Conservation (phyloP, 1,140 invertebrate species). For the Eriosoma lanigerum region DNA sequence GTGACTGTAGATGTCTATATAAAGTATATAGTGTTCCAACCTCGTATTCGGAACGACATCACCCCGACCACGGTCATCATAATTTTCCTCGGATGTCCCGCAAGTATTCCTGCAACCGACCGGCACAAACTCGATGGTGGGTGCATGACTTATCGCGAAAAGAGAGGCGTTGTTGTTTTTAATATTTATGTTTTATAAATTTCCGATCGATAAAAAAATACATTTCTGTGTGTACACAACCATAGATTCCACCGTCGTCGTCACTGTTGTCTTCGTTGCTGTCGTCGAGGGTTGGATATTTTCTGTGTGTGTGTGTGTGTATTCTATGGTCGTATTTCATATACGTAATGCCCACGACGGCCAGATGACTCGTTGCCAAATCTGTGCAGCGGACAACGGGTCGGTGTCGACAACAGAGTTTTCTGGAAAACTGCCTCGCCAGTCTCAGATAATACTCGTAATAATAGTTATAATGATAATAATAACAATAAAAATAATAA, state of each 20-base stretch:
- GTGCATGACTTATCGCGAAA: background rate
- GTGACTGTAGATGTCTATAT: background rate
- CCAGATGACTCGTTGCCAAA: conserved; percentile 51
- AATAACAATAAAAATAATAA: background rate
- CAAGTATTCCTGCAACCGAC: conserved; percentile 1
- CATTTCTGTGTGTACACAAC: background rate
- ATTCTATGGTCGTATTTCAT: conserved; percentile 28
- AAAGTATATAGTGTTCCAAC: background rate
- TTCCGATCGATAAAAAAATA: conserved; percentile 22
- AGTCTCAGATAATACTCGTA: background rate
- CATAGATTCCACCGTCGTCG: background rate
- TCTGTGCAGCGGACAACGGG: background rate
- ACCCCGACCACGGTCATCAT: background rate
- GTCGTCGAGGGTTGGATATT: background rate
- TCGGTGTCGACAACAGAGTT: background rate
- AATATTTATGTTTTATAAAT: conserved; percentile 49
- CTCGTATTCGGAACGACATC: background rate
- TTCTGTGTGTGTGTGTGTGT: background rate
- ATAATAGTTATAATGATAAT: background rate
- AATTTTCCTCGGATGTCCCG: conserved; percentile 13
- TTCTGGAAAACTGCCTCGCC: background rate
- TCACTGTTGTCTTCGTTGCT: background rate
- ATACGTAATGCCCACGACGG: conserved; percentile 17
- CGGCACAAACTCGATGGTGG: background rate
- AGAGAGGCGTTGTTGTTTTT: conserved; percentile 37